These are phyloP conservation scores for Paradoxurus hermaphroditus DNA, from an alignment of 2,113 vertebrate species.

Conservation along the genomic window DNA sequence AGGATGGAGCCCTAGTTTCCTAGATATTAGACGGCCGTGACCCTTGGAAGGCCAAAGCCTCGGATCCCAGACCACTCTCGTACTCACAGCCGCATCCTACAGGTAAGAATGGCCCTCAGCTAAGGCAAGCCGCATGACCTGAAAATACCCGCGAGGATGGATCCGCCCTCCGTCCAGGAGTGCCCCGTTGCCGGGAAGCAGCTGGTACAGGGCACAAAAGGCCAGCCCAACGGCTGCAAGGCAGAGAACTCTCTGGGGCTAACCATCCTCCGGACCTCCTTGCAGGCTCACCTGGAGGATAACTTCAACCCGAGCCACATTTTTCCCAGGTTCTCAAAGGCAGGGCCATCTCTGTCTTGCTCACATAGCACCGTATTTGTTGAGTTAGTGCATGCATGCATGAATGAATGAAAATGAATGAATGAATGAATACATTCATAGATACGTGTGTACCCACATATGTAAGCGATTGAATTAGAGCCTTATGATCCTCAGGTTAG, in stretches of 20 bases:
- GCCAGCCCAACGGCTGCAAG: neutral
- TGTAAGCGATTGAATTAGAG: neutral
- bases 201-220: neutral
- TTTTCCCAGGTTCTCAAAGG: neutral
- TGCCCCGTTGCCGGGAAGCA: neutral
- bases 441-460: fast-evolving
- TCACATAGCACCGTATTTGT: fast-evolving
- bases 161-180: fast-evolving
- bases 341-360: neutral
- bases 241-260: too few relatives aligned
- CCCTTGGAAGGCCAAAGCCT: neutral
- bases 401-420: neutral
- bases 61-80: neutral
- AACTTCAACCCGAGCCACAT: neutral
- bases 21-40: too few relatives aligned
- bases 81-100: neutral
- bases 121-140: neutral
- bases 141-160: neutral
- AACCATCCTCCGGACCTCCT: neutral
- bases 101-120: neutral
- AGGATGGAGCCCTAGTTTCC: neutral
- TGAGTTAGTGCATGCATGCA: neutral
- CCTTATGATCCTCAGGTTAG: fast-evolving
- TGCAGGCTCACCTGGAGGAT: neutral
- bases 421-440: neutral